A percentile compares a stretch with the other conserved stretches of the same genome.
Evolutionary conservation across 2,888 invertebrate genomes (phyloP).

Genomic region (Dyspetes luteomarginatus): DNA sequence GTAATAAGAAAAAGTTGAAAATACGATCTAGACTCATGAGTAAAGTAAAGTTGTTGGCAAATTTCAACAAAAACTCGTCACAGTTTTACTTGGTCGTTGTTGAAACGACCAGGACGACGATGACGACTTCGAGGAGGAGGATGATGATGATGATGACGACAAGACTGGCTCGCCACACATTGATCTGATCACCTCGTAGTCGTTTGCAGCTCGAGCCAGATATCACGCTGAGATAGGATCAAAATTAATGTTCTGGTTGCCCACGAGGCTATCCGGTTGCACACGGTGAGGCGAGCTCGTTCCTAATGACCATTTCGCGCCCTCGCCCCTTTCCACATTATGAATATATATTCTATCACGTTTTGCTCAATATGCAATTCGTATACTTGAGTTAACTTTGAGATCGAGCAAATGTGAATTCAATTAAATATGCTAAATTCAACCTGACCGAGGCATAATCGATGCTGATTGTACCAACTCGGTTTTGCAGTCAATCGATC

Average conservation of each 20-base stretch:
- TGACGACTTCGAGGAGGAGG: slow-evolving; percentile 26
- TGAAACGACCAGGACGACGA: slow-evolving; percentile 27
- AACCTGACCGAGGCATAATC: slow-evolving; percentile 26
- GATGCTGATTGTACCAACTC: slow-evolving; percentile 43
- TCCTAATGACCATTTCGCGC: slow-evolving; percentile 38
- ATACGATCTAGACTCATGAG: background rate
- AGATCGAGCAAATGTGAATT: slow-evolving; percentile 46
- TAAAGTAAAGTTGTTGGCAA: slow-evolving; percentile 14
- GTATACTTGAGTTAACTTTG: background rate
- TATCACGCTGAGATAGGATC: slow-evolving; percentile 45
- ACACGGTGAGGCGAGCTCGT: slow-evolving; percentile 14
- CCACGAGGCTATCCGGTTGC: slow-evolving; percentile 40
- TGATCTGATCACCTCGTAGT: slow-evolving; percentile 34
- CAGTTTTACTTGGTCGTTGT: slow-evolving; percentile 39
- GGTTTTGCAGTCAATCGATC: slow-evolving; percentile 43
- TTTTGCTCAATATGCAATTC: slow-evolving; percentile 46
- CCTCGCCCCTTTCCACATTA: slow-evolving; percentile 22
- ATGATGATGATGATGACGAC: slow-evolving; percentile 34
- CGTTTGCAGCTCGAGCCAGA: slow-evolving; percentile 29
- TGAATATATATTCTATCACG: slow-evolving; percentile 40
- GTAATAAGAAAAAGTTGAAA: background rate
- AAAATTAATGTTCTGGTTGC: slow-evolving; percentile 49
- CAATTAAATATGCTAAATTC: slow-evolving; percentile 57
- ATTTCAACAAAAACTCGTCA: slow-evolving; percentile 49
- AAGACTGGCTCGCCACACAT: slow-evolving; percentile 35